A percentile compares a stretch with the other conserved stretches of the same genome.
These are phyloP conservation scores for Eupleurogrammus muticus DNA, from an alignment of 2,797 vertebrate genomes.

Conservation along the genomic window DNA sequence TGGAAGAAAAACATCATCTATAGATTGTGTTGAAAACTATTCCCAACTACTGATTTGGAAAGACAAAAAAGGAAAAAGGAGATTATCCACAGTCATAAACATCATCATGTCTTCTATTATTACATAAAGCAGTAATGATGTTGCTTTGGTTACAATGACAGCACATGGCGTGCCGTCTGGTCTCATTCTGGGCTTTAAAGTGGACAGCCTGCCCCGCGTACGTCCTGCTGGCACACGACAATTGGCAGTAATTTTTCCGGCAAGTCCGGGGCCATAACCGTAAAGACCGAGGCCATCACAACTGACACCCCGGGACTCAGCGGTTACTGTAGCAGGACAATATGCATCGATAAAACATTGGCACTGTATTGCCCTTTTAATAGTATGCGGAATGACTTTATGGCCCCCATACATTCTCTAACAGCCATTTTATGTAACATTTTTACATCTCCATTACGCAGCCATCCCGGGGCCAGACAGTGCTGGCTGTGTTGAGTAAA, in stretches of 20 bases:
- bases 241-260: conserved; percentile 48
- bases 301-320: conserved; percentile 43
- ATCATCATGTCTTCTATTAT: conserved; percentile 5
- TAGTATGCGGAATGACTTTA: conserved; percentile 67
- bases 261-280: conserved; percentile 45
- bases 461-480: conserved; percentile 51
- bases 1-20: not conserved
- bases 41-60: not conserved
- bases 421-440: conserved; percentile 72
- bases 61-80: too few relatives aligned
- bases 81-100: conserved; percentile 17
- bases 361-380: conserved; percentile 65
- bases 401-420: conserved; percentile 68
- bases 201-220: conserved; percentile 29
- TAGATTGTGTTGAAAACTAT: not conserved
- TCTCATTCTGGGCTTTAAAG: conserved; percentile 34
- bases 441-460: conserved; percentile 72
- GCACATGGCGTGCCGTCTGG: conserved; percentile 7
- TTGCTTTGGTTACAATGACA: conserved; percentile 14
- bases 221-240: conserved; percentile 20
- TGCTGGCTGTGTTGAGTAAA: conserved; percentile 60
- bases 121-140: not conserved
- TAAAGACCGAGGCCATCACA: conserved; percentile 60
- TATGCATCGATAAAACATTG: conserved; percentile 71
- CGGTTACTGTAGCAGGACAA: conserved; percentile 62